phyloP scores from a whole-genome alignment of 2,113 vertebrate genomes.

The Dissostichus mawsoni region DNA sequence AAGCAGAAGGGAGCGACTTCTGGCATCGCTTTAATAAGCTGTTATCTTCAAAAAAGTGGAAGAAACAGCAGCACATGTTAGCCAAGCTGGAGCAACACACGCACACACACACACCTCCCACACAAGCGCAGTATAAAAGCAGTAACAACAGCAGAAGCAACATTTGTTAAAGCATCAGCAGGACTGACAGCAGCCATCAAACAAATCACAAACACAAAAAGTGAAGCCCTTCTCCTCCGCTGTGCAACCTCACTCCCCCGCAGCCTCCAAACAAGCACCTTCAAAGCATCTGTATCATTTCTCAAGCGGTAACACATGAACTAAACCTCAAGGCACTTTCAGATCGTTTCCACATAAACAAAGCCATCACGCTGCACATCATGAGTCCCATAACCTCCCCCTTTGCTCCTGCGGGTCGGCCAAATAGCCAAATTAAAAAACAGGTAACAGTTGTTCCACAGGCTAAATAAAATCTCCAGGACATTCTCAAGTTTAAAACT shows the following conservation, averaged over 20 bases:
- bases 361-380: conserved; percentile 32
- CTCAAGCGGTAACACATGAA: conserved; percentile 21
- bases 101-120: conserved; percentile 41
- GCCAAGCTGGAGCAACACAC: conserved; percentile 10
- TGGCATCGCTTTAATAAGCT: conserved; percentile 37
- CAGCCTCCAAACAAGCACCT: conserved; percentile 28
- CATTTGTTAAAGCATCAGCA: conserved; percentile 41
- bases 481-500: conserved; percentile 10
- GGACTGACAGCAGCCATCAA: conserved; percentile 50
- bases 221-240: conserved; percentile 40
- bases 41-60: conserved; percentile 30
- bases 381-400: conserved; percentile 11
- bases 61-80: conserved; percentile 38
- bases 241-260: conserved; percentile 10
- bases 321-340: conserved; percentile 14
- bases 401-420: not conserved
- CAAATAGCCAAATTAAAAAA: conserved; percentile 22
- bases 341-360: conserved; percentile 35
- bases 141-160: not conserved
- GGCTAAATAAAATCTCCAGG: not conserved
- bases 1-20: conserved; percentile 28
- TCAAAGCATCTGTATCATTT: conserved; percentile 20
- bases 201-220: conserved; percentile 50
- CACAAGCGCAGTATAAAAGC: conserved; percentile 44
- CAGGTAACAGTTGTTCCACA: conserved; percentile 4